phyloP scores from a whole-genome alignment of 23 tunicate species.

The Ciona savignyi region DNA sequence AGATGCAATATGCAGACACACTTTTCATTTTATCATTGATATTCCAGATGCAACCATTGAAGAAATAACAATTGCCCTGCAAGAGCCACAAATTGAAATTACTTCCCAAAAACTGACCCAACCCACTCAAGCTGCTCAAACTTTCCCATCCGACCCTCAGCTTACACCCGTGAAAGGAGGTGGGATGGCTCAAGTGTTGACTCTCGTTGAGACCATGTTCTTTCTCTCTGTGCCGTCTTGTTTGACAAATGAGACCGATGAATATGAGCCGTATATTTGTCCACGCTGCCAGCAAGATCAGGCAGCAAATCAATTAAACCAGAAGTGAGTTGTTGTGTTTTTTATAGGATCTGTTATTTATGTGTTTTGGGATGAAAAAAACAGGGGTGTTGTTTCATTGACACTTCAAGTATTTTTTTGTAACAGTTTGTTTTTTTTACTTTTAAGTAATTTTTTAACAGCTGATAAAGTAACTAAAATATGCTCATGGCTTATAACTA shows the following conservation, averaged over 20 bases:
- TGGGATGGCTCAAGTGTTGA: not conserved
- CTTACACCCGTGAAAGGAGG: not conserved
- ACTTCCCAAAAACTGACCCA: too few species aligned
- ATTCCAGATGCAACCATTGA: not conserved
- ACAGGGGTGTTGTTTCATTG: not conserved
- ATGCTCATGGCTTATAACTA: too few species aligned
- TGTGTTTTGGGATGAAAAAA: not conserved
- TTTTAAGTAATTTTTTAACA: too few species aligned
- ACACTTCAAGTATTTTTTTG: too few species aligned
- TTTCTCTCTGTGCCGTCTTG: not conserved
- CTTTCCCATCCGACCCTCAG: too few species aligned
- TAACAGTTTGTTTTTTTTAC: too few species aligned
- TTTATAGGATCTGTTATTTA: not conserved
- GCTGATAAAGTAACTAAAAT: too few species aligned
- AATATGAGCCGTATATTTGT: not conserved
- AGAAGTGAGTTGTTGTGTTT: not conserved
- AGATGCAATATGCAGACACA: not conserved
- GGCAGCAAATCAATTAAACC: not conserved
- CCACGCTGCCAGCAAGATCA: not conserved
- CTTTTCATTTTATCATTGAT: not conserved
- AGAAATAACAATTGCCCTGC: not conserved
- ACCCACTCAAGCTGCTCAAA: too few species aligned
- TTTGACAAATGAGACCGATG: not conserved
- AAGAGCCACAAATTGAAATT: too few species aligned
- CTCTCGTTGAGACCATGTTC: not conserved